Evolutionary conservation across 2,888 invertebrate species (phyloP), one percentile per base, ranked within the genome.

Genomic region (Macropis europaea): DNA sequence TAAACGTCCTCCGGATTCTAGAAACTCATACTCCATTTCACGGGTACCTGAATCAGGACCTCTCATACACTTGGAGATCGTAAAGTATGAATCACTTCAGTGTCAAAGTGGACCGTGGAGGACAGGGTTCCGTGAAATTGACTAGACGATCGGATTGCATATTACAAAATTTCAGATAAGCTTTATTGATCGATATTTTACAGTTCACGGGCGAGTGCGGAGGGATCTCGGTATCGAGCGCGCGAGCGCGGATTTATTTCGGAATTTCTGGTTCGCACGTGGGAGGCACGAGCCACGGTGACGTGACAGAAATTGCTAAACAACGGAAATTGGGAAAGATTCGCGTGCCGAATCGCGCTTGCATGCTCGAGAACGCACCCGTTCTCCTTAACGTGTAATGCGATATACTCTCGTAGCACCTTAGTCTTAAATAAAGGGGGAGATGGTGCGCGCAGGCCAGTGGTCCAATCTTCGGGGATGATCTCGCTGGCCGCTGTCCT

Each of bases 371-470:
- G 28, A 24, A 19, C 9, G 19, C 30, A 13, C 15, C 28, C 24
- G 52, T 56, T 22, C 38, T 56, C 19, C 63, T 60, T 63, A 63
- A 68, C 62, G 59, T 59, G 52, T 74, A 77, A 62, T 68, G 61
- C 57, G 61, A 64, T 77, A 77, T 82, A 71, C 48, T 73, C 60
- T 76, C 69, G 73, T 84, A 85, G 86, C 85, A 85, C 84, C 86
- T 74, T 78, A 66, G 67, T 78, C 68, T 79, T 79, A 77, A 76
- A 76, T 62, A 73, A 36, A 67, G 63, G 57, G 43, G 53, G 59
- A n/a, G n/a, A n/a, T n/a, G n/a, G n/a, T n/a, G n/a, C n/a, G 64
- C 69, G 72, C 67, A 69, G 73, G 70, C 69, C 70, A 77, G 72
- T 61, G 63, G 43, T 19, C 13, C 34, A 62, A 45, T 47, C 28